Conservation (phyloP, 2,888 invertebrate genomes). For the Sinhomidia bicolor region DNA sequence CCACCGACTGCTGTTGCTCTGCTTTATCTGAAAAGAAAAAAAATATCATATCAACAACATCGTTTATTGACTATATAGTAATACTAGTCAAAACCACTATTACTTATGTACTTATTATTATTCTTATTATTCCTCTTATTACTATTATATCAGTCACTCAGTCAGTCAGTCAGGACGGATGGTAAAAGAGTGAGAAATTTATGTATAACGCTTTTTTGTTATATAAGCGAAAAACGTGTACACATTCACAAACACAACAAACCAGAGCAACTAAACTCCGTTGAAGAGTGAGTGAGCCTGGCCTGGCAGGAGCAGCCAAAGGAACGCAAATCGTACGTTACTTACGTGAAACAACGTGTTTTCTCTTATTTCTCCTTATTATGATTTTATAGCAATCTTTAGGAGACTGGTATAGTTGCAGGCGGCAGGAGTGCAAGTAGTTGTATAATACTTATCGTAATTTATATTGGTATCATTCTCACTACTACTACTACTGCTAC, state of each 20-base stretch:
- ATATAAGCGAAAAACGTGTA: constrained; percentile 54
- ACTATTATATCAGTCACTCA: constrained; percentile 66
- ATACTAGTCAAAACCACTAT: constrained; percentile 9
- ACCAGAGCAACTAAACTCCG: constrained; percentile 18
- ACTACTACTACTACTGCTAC: background rate
- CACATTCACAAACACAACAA: constrained; percentile 46
- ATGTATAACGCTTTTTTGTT: constrained; percentile 46
- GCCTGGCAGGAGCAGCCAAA: constrained; percentile 38
- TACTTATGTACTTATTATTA: constrained; percentile 57
- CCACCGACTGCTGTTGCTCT: constrained; percentile 48
- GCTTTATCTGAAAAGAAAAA: constrained; percentile 47
- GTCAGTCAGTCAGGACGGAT: constrained; percentile 61
- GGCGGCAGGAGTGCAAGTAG: constrained; percentile 43
- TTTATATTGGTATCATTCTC: constrained; percentile 63
- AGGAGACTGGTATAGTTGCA: constrained; percentile 32
- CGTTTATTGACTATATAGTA: constrained; percentile 46
- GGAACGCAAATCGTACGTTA: constrained; percentile 63
- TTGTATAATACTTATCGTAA: constrained; percentile 48
- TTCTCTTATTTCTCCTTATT: constrained; percentile 66
- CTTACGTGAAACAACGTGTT: constrained; percentile 69
- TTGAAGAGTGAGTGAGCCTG: constrained; percentile 40
- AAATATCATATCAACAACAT: constrained; percentile 6
- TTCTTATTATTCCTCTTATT: constrained; percentile 52
- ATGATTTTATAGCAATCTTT: constrained; percentile 59
- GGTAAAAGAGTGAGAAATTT: constrained; percentile 66